Evolutionary conservation across 2,797 vertebrate species (phyloP).

Genomic region (Muraenolepis orangiensis): DNA sequence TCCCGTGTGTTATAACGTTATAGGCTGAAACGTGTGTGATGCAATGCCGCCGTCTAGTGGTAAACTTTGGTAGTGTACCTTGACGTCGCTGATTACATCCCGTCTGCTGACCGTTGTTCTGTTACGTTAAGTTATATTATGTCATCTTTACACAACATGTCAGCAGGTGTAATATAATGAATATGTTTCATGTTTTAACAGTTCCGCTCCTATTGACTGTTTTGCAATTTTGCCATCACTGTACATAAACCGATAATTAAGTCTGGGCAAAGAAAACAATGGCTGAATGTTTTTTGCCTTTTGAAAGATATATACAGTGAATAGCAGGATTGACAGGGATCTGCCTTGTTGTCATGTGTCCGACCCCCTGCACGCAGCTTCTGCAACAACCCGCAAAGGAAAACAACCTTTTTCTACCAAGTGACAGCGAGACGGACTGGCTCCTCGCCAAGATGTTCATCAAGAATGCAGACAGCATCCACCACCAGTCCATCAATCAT

Average conservation of each 20-base stretch:
- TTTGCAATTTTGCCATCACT: too few species aligned
- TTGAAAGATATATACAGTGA: too few species aligned
- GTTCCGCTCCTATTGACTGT: too few species aligned
- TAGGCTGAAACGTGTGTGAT: neutral
- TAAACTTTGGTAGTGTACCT: neutral
- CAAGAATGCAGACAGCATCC: conserved; percentile 52
- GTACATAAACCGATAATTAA: too few species aligned
- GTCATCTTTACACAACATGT: neutral
- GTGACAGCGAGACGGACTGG: conserved; percentile 64
- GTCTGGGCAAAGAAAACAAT: too few species aligned
- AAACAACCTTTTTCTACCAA: conserved; percentile 69
- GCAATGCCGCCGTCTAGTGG: neutral
- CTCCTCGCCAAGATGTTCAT: conserved; percentile 70
- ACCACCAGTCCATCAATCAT: conserved; percentile 44
- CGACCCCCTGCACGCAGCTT: conserved; percentile 53
- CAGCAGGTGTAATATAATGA: too few species aligned
- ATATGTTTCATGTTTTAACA: too few species aligned
- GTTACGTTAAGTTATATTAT: too few species aligned
- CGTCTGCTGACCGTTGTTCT: too few species aligned
- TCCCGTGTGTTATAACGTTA: neutral
- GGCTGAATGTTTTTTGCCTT: too few species aligned
- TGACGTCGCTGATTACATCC: neutral
- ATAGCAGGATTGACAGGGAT: too few species aligned
- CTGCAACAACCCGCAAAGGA: conserved; percentile 57
- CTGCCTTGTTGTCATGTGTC: neutral